Base-by-base conservation (phyloP, 2,888 invertebrate genomes). In the Parascotia fuliginaria region DNA sequence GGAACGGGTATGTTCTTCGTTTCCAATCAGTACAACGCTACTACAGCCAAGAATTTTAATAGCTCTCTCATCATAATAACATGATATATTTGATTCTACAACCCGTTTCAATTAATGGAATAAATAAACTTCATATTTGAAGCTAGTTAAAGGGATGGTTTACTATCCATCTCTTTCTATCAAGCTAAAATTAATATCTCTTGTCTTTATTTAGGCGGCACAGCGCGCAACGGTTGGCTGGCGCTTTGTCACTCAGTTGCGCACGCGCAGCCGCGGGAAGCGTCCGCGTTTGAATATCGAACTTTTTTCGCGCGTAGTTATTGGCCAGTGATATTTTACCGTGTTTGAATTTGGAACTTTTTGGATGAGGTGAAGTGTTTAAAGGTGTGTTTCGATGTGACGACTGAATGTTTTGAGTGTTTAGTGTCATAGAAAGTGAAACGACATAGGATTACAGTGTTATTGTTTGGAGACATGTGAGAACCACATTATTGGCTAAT, bases 241-340 rank as follows among this genome's bases (percentile, higher is more conserved):
- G 74, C 70, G 65, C 72, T 65, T 63, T 75, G 78, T 77, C 78
- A 77, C 67, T 79, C 85, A 90, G 91, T 91, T 84, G 89, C 86
- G 85, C 87, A 79, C 68, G 79, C 89, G 90, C 89, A 77, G 75
- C 71, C 77, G 77, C 69, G 69, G 64, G 76, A 78, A 76, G 73
- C 73, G 85, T 75, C 68, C 83, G 87, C 79, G 82, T 76, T 81
- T 76, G 65, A 65, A 77, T 66, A 65, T 81, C 55, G 70, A 80
- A 79, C 56, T 65, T 53, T 79, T 84, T 81, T 81, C 75, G 81
- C 84, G 81, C 80, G 75, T 75, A 70, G 41, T 67, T 56, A 68
- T 56, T 64, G 66, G 53, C 52, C 56, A 66, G 62, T 62, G 60
- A 60, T n/a, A 60, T 47, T 62, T 60, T 59, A 47, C 42, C 37